Conservation (phyloP, 53 echinoderm and acorn worm genomes). For the Mesocentrotus franciscanus region DNA sequence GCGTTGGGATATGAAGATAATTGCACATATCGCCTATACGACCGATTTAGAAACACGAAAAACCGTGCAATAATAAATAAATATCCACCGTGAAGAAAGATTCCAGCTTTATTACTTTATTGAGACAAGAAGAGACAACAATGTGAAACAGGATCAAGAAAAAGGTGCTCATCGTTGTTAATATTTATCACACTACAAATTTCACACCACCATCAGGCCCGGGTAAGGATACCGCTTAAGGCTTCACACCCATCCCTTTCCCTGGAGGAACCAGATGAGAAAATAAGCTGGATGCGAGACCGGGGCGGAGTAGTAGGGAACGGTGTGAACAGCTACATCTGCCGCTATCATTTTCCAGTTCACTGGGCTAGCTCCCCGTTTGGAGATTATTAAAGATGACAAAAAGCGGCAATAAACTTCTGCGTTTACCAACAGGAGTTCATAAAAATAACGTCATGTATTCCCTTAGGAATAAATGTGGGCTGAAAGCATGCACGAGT, state of each 20-base stretch:
- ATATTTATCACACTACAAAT: background rate
- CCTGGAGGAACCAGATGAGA: constrained; percentile 35
- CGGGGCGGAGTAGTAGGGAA: background rate
- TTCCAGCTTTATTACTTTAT: background rate
- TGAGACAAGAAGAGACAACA: background rate
- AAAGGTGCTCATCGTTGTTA: background rate
- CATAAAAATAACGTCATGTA: constrained; percentile 3
- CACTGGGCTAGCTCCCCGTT: background rate
- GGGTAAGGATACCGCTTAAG: background rate
- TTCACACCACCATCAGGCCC: background rate
- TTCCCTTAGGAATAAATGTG: background rate
- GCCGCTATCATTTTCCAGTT: constrained; percentile 43
- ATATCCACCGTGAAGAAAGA: too few species aligned
- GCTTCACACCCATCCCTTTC: background rate
- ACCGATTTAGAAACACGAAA: too few species aligned
- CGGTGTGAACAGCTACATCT: constrained; percentile 47
- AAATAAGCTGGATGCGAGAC: background rate
- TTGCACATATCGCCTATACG: too few species aligned
- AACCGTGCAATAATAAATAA: too few species aligned
- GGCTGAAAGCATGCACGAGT: background rate
- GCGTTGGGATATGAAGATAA: too few species aligned
- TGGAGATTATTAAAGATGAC: constrained; percentile 25
- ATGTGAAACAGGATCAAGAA: background rate
- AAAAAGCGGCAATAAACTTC: constrained; percentile 15
- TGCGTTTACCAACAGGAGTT: background rate